Conservation (phyloP, 2,888 invertebrate species). For the Megaustenia siamemsis region DNA sequence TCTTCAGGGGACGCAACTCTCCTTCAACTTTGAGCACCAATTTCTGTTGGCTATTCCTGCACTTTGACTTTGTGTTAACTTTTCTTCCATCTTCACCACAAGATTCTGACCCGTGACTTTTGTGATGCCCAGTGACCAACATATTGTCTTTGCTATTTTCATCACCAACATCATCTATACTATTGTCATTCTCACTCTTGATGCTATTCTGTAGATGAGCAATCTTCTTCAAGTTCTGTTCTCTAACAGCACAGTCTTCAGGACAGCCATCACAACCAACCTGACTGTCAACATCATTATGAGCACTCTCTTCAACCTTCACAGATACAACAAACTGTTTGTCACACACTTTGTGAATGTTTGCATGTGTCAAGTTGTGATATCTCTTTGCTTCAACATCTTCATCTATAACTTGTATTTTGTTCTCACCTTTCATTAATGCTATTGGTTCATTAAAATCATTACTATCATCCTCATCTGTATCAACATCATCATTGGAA, state of each 20-base stretch:
- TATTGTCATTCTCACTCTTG: not conserved
- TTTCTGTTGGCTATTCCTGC: not conserved
- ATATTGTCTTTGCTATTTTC: not conserved
- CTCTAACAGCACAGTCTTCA: not conserved
- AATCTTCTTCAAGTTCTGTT: not conserved
- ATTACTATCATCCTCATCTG: conserved; percentile 30
- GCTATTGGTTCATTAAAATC: not conserved
- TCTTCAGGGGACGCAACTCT: not conserved
- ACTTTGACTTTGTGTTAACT: not conserved
- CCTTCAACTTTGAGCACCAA: not conserved
- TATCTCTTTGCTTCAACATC: not conserved
- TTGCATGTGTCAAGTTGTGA: not conserved
- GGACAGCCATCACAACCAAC: not conserved
- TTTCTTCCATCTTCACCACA: too few species aligned
- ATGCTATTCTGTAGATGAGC: not conserved
- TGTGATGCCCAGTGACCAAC: not conserved
- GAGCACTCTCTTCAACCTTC: not conserved
- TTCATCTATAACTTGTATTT: not conserved
- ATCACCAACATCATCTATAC: not conserved
- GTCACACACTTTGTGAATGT: not conserved
- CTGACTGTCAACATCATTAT: not conserved
- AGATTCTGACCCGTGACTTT: not conserved
- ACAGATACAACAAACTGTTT: not conserved
- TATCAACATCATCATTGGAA: conserved; percentile 8
- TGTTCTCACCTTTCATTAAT: not conserved